Conservation (phyloP, 2,113 vertebrate genomes). For the Columba janthina region DNA sequence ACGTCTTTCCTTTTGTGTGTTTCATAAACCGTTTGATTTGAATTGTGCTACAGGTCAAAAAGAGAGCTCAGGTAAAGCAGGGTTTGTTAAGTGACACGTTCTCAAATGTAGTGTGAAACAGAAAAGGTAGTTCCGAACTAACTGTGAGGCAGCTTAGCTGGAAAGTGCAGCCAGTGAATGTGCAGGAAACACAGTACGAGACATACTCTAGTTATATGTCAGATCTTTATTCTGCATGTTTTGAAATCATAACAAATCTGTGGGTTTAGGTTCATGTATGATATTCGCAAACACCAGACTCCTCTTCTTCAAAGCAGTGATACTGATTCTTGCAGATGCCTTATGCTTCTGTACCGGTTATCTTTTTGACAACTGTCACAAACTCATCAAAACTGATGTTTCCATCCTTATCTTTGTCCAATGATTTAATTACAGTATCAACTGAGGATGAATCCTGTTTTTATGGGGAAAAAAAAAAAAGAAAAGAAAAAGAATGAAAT, state of each 20-base stretch:
- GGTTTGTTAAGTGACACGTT: not conserved
- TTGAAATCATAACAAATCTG: not conserved
- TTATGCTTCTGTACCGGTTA: constrained; percentile 36
- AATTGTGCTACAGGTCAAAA: not conserved
- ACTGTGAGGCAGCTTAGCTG: not conserved
- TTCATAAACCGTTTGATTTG: not conserved
- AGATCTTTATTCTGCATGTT: constrained; percentile 45
- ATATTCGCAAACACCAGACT: not conserved
- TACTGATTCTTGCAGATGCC: not conserved
- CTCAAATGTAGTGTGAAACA: not conserved
- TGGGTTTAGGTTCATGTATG: not conserved
- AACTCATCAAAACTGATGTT: constrained; percentile 64
- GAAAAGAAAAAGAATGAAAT: not conserved
- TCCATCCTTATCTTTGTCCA: constrained; percentile 66
- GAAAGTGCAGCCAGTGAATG: not conserved
- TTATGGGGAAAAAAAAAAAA: not conserved
- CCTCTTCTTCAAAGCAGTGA: not conserved
- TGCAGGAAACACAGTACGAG: not conserved
- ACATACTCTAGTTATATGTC: not conserved
- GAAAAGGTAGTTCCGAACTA: not conserved
- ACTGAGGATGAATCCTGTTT: constrained; percentile 61
- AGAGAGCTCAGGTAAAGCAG: not conserved
- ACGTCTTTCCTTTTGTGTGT: not conserved
- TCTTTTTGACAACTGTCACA: constrained; percentile 27
- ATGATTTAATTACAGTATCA: constrained; percentile 33